These are phyloP conservation scores for Takifugu rubripes DNA, from an alignment of 2,797 vertebrate genomes.

Conservation along the genomic window DNA sequence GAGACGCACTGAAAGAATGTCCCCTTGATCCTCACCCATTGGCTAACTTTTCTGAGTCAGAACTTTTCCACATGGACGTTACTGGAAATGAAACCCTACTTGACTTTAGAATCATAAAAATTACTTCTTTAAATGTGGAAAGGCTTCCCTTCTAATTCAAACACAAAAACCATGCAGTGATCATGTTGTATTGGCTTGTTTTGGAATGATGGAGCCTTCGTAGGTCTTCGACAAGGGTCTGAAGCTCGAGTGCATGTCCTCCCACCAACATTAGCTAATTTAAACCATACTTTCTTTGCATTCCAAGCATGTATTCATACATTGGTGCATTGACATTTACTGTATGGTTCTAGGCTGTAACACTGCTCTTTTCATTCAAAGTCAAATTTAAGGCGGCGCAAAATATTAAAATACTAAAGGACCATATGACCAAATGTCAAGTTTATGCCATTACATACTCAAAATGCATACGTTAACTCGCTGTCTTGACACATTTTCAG, in stretches of 20 bases:
- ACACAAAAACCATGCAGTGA: background rate
- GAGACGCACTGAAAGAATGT: slow-evolving; percentile 18
- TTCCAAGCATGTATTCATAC: slow-evolving; percentile 66
- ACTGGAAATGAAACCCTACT: slow-evolving; percentile 27
- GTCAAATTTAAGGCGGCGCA: background rate
- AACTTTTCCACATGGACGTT: slow-evolving; percentile 22
- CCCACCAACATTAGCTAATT: background rate
- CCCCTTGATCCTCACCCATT: slow-evolving; percentile 34
- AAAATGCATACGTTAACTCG: slow-evolving; percentile 4
- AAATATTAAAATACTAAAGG: slow-evolving; percentile 14
- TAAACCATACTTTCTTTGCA: slow-evolving; percentile 17
- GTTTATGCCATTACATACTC: slow-evolving; percentile 22
- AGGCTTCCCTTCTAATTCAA: slow-evolving; percentile 1
- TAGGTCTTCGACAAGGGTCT: no score
- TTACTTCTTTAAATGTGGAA: slow-evolving; percentile 9
- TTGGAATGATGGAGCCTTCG: slow-evolving; percentile 15
- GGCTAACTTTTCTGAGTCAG: slow-evolving; percentile 37
- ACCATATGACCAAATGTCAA: slow-evolving; percentile 40
- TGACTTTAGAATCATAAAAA: slow-evolving; percentile 17
- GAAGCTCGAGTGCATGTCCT: background rate
- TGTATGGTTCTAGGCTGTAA: slow-evolving; percentile 42
- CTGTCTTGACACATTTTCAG: slow-evolving; percentile 9
- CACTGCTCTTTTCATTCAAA: slow-evolving; percentile 29
- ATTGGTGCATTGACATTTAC: background rate
- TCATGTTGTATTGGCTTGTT: slow-evolving; percentile 1